Base-by-base conservation (phyloP, 2,888 invertebrate species). In the Ptychoptera albimana region DNA sequence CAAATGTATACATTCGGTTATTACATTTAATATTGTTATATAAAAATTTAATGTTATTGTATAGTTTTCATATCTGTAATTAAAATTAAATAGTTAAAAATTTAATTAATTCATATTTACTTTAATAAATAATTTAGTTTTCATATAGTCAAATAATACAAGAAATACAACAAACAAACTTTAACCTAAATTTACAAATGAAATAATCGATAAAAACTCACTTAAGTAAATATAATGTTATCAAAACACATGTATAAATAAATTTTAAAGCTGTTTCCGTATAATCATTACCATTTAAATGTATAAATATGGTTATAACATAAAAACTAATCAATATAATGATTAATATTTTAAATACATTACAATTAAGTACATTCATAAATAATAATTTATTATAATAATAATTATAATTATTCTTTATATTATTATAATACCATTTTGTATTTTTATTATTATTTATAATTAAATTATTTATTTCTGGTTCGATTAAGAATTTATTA, bases 41-140 rank as follows among this genome's bases (percentile, higher is more conserved):
- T 60, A 61, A n/a, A 65, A 53, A 50, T 61, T 66, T 10, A 66
- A 49, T 35, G 61, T 59, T 34, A 66, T 59, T 42, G 64, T 64
- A 50, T 64, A 65, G 50, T 64, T 64, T 48, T 65, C 65, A 52
- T 60, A 64, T 48, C 64, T 64, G 43, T 2, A 54, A 52, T 13
- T 34, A 38, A 41, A 35, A 5, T 29, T 11, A 37, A 37, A 6
- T 37, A 31, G n/a, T n/a, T n/a, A n/a, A n/a, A n/a, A n/a, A n/a
- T n/a, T n/a, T n/a, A n/a, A n/a, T n/a, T n/a, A n/a, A n/a, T n/a
- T n/a, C n/a, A n/a, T n/a, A n/a, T n/a, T n/a, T n/a, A n/a, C n/a
- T n/a, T n/a, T n/a, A n/a, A n/a, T n/a, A n/a, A n/a, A n/a, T n/a
- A n/a, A n/a, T n/a, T n/a, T n/a, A n/a, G n/a, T n/a, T n/a, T n/a